These are phyloP conservation scores for Drosophila sp. DNA, from an alignment of 1,140 invertebrate genomes.

Conservation along the genomic window DNA sequence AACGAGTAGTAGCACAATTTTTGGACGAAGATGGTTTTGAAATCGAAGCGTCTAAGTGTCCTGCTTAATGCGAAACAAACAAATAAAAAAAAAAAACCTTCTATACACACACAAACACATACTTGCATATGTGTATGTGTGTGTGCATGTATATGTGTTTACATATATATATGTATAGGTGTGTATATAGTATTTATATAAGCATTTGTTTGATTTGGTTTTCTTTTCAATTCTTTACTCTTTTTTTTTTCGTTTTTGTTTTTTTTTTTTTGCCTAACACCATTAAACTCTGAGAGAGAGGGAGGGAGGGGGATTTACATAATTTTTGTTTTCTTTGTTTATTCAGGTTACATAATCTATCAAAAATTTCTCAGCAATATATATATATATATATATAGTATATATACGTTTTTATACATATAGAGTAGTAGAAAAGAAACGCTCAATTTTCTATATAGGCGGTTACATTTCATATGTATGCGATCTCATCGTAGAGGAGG, in stretches of 20 bases:
- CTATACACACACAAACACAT: background rate
- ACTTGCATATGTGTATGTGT: constrained; percentile 9
- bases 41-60: constrained; percentile 73
- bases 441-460: constrained; percentile 21
- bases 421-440: constrained; percentile 22
- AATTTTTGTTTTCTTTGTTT: background rate
- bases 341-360: constrained; percentile 24
- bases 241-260: constrained; percentile 23
- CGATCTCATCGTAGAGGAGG: background rate
- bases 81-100: background rate
- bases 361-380: constrained; percentile 17
- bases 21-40: constrained; percentile 78
- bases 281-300: constrained; percentile 4
- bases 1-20: constrained; percentile 80
- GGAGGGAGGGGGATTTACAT: constrained; percentile 15
- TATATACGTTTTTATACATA: constrained; percentile 31
- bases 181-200: constrained; percentile 47
- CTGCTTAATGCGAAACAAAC: constrained; percentile 5
- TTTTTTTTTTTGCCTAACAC: constrained; percentile 5
- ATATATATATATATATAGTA: constrained; percentile 26
- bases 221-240: constrained; percentile 13
- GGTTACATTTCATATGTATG: constrained; percentile 13
- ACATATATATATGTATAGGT: constrained; percentile 45
- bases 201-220: constrained; percentile 21
- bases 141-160: constrained; percentile 21